Base-by-base conservation (phyloP, 2,797 vertebrate species). In the Propithecus deckenii region DNA sequence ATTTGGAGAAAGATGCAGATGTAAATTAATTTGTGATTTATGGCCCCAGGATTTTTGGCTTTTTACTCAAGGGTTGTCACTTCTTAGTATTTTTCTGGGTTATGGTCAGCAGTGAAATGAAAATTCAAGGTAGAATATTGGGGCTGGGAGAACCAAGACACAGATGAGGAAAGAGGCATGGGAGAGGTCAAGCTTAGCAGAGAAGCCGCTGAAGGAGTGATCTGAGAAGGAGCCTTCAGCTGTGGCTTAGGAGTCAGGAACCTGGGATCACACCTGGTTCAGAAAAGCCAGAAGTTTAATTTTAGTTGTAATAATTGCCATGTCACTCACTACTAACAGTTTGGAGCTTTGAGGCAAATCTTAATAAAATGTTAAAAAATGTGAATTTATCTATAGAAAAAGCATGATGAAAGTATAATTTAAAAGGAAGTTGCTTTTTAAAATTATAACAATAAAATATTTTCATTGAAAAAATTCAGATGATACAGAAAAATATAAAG, bases 41-140 rank as follows among this genome's bases (percentile, higher is more conserved):
- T n/a, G 55, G 57, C 43, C 22, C 28, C 22, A 52, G 65, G 30
- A 20, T 9, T 57, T 52, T 35, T 52, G 92, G 78, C n/a, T 79
- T 96, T 96, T 87, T 86, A 92, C 80, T 89, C 88, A 91, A 89
- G 72, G 15, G 22, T 59, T 86, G 9, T 80, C 52, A 75, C n/a
- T 17, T 74, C 7, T 83, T 67, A 12, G 23, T 93, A 67, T 95
- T 96, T 95, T 25, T 91, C 57, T 92, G 80, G 80, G 52, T 32
- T 72, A 55, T 41, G 75, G 63, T 52, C 30, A 75, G 46, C 67
- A 90, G 48, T 59, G 32, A 67, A 72, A 67, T 81, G 81, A 93
- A 92, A 92, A 89, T 74, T 69, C 78, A 94, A 90, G 48, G 65
- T 71, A 94, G 72, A 76, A 78, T 46, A 38, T 3, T 32, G 32